A percentile compares a stretch with the other conserved stretches of the same genome.
Conservation (phyloP, 2,888 invertebrate genomes). For the Tenthredo amoena region DNA sequence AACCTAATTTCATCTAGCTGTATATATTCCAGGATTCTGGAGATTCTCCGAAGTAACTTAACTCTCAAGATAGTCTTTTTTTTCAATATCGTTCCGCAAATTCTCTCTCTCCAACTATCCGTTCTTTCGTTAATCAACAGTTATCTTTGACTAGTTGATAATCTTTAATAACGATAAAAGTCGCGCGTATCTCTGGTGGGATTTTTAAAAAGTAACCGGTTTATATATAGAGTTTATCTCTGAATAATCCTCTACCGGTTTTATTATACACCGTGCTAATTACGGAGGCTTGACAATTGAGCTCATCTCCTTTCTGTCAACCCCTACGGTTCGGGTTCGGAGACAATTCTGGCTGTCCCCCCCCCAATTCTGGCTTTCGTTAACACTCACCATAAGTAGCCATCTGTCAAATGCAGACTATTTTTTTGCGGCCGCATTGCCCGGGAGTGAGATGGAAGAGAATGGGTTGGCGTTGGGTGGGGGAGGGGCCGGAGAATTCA, state of each 20-base stretch:
- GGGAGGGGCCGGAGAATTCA: neutral
- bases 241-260: neutral
- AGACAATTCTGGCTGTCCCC: neutral
- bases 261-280: neutral
- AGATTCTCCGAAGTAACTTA: neutral
- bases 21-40: neutral
- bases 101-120: neutral
- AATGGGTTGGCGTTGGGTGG: neutral
- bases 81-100: neutral
- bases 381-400: conserved; percentile 43
- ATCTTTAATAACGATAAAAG: neutral
- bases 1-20: conserved; percentile 21
- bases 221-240: neutral
- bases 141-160: neutral
- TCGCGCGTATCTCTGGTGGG: neutral
- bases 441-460: neutral
- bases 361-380: conserved; percentile 24
- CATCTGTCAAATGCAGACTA: conserved; percentile 46
- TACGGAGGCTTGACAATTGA: conserved; percentile 4
- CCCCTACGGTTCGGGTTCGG: neutral
- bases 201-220: neutral
- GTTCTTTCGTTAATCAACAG: neutral
- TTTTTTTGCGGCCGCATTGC: conserved; percentile 10
- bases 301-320: neutral
- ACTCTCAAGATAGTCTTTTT: neutral